Evolutionary conservation across 2,113 vertebrate species (phyloP).

Genomic region (Sialia sialis): DNA sequence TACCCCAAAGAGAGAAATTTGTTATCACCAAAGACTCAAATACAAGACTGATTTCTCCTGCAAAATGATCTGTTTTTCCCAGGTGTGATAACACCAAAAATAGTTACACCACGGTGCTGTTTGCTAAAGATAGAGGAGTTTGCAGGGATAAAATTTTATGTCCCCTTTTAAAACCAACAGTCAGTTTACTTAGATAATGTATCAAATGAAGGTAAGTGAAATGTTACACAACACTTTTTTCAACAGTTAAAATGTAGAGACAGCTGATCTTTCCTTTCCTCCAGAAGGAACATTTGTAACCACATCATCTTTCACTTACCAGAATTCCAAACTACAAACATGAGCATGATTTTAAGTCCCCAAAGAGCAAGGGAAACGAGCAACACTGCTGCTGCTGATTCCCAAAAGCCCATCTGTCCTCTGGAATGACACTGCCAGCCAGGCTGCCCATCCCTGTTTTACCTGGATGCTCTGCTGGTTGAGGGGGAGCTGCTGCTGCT

Average conservation of each 20-base stretch:
- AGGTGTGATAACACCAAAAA: not conserved
- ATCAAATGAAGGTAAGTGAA: not conserved
- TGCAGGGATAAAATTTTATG: not conserved
- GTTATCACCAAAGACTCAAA: not conserved
- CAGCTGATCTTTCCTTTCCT: not conserved
- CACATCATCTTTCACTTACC: not conserved
- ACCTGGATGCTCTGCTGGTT: constrained; percentile 82
- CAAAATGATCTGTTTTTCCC: not conserved
- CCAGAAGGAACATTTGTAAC: not conserved
- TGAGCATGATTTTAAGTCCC: not conserved
- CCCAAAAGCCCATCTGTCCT: not conserved
- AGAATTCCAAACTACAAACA: not conserved
- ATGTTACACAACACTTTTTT: not conserved
- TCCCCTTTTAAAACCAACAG: not conserved
- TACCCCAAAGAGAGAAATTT: not conserved
- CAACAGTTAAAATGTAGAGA: not conserved
- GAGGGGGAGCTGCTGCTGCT: constrained; percentile 86
- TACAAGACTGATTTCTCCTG: not conserved
- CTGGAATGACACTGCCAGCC: not conserved
- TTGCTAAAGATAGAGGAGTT: not conserved
- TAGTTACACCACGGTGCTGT: not conserved
- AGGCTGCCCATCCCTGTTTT: not conserved
- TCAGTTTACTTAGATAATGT: not conserved
- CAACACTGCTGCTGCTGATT: not conserved
- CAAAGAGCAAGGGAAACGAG: not conserved